These are phyloP conservation scores for Acropora tenuis DNA, from an alignment of 64 coral and sea anemone species.

Conservation along the genomic window DNA sequence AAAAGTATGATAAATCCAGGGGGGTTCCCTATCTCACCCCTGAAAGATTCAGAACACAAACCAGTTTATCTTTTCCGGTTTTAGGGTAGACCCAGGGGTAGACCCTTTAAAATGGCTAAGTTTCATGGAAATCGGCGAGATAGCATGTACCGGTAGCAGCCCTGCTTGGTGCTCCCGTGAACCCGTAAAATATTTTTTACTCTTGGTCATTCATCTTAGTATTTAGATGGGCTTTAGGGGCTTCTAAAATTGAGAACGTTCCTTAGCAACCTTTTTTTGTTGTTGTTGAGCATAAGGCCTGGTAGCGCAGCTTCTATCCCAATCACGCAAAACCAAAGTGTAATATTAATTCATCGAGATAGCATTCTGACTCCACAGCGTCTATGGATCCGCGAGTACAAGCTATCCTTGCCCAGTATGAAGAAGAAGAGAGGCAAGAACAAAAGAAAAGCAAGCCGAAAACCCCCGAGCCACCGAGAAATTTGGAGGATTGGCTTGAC, in stretches of 20 bases:
- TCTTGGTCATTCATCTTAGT: too few species aligned
- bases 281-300: neutral
- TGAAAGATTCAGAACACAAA: neutral
- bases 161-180: constrained; percentile 58
- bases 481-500: constrained; percentile 73
- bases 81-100: neutral
- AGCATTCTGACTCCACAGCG: neutral
- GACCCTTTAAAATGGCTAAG: constrained; percentile 35
- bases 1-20: neutral
- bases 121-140: constrained; percentile 60
- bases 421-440: constrained; percentile 64
- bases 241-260: neutral
- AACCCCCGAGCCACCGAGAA: constrained; percentile 69
- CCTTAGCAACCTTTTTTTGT: neutral
- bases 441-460: constrained; percentile 49
- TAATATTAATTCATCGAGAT: neutral
- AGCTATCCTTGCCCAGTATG: constrained; percentile 79
- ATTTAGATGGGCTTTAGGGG: too few species aligned
- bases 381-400: constrained; percentile 89
- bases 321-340: neutral
- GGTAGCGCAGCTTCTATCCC: neutral
- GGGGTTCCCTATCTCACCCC: constrained; percentile 16
- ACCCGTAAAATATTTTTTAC: neutral
- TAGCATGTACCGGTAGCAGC: constrained; percentile 35
- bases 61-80: too few species aligned